Evolutionary conservation across 2,888 invertebrate species (phyloP).

Genomic region (Tachina grossa): DNA sequence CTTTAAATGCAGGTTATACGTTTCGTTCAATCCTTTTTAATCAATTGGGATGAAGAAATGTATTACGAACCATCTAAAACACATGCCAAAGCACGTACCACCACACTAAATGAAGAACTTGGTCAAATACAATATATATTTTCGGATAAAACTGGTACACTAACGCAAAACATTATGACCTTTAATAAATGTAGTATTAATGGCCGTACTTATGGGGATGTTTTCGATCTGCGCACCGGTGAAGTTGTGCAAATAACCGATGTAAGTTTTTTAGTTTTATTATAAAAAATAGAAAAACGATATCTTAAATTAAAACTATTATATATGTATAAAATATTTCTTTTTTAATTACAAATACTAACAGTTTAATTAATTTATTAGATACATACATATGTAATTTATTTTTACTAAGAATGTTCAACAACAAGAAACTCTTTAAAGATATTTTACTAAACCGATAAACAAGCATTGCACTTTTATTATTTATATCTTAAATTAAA

Average conservation of each 20-base stretch:
- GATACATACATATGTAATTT: not conserved
- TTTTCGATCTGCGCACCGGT: conserved; percentile 93
- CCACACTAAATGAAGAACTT: conserved; percentile 98
- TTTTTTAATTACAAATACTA: not conserved
- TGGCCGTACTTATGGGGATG: conserved; percentile 95
- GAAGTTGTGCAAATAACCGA: conserved; percentile 93
- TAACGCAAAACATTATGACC: conserved; percentile 99
- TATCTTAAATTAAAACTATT: not conserved
- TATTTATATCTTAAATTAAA: conserved; percentile 9
- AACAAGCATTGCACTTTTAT: conserved; percentile 46
- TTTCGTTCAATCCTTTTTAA: conserved; percentile 98
- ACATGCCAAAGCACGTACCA: conserved; percentile 97
- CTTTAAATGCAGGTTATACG: conserved; percentile 90
- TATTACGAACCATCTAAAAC: conserved; percentile 95
- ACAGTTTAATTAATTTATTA: conserved; percentile 11
- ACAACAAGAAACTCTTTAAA: not conserved
- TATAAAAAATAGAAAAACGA: not conserved
- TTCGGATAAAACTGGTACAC: conserved; percentile 99
- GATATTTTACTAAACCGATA: not conserved
- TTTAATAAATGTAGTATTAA: conserved; percentile 99
- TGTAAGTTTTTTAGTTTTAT: conserved; percentile 84
- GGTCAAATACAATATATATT: conserved; percentile 99
- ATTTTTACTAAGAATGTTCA: not conserved
- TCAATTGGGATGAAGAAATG: conserved; percentile 99
- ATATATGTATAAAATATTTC: too few species aligned